A percentile compares a stretch with the other conserved stretches of the same genome.
phyloP scores from a whole-genome alignment of 2,113 vertebrate species.

The Dromiciops gliroides region DNA sequence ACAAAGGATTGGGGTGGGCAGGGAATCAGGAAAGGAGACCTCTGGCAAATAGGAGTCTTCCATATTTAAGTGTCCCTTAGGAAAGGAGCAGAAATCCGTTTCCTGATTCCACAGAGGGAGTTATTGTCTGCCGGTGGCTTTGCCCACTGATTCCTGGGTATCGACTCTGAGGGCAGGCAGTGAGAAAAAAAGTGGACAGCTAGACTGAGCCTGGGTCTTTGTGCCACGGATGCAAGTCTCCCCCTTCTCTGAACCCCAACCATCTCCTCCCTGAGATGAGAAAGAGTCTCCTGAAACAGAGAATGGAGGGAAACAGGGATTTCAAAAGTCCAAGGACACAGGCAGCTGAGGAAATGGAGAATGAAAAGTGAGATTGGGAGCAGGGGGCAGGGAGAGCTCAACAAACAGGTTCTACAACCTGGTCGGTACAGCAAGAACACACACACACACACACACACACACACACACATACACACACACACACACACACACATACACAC shows the following conservation, averaged over 20 bases:
- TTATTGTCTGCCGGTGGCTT: not conserved
- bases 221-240: not conserved
- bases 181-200: not conserved
- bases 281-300: not conserved
- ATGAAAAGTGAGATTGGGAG: not conserved
- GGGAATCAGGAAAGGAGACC: not conserved
- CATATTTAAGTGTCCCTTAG: not conserved
- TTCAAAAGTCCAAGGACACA: not conserved
- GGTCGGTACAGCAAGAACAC: not conserved
- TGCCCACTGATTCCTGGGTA: not conserved
- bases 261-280: not conserved
- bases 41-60: not conserved
- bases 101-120: not conserved
- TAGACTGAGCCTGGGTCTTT: not conserved
- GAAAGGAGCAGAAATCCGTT: not conserved
- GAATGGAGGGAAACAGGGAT: not conserved
- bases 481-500: not conserved
- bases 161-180: not conserved
- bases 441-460: not conserved
- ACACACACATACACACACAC: not conserved
- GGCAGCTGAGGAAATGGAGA: not conserved
- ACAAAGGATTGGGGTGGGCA: not conserved
- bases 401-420: not conserved
- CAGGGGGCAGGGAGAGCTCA: not conserved
- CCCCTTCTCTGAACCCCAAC: not conserved